Base-by-base conservation (phyloP, 2,113 vertebrate species). In the Ginglymostoma cirratum region DNA sequence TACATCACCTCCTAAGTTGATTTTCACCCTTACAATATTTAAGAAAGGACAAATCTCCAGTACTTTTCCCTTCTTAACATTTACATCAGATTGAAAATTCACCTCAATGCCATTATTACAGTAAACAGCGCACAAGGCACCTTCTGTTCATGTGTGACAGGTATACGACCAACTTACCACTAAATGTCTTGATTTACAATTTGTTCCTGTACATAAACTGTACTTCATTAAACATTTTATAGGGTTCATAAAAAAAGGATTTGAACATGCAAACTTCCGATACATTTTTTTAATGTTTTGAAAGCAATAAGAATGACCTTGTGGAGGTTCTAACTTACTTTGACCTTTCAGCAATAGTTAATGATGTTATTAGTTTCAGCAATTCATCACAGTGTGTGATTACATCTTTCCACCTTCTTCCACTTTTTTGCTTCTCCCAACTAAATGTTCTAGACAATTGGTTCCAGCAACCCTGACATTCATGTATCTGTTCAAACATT, bases 111-210 rank as follows among this genome's bases (percentile, higher is more conserved):
- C 65, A 67, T 94, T 94, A 94, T 94, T 67, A 34, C 65, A 23
- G 24, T 21, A 45, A 38, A 19, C n/a, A 94, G 21, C 45, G 5
- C 7, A 23, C 66, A 94, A 69, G 38, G 17, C 38, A 70, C n/a
- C 21, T 94, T 90, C 14, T 69, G 38, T 94, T 69, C 8, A 6
- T 69, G 19, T 94, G n/a, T 45, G 92, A 38, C 66, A 70, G 92
- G 67, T 95, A 17, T 72, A 52, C 24, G 24, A 70, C 21, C 7
- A 65, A 24, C 42, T 94, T 70, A 94, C 42, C 66, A 69, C 38
- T 45, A 45, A 94, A 94, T 70, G 94, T 12, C 38, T 95, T 95
- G 67, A 72, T 95, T 95, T 52, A 95, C 67, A 48, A 45, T 70
- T 38, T 45, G 65, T 42, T 3, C 66, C 5, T 52, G 42, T 34